Evolutionary conservation across 2,797 vertebrate species (phyloP).

Genomic region (Pteronotus mesoamericanus): DNA sequence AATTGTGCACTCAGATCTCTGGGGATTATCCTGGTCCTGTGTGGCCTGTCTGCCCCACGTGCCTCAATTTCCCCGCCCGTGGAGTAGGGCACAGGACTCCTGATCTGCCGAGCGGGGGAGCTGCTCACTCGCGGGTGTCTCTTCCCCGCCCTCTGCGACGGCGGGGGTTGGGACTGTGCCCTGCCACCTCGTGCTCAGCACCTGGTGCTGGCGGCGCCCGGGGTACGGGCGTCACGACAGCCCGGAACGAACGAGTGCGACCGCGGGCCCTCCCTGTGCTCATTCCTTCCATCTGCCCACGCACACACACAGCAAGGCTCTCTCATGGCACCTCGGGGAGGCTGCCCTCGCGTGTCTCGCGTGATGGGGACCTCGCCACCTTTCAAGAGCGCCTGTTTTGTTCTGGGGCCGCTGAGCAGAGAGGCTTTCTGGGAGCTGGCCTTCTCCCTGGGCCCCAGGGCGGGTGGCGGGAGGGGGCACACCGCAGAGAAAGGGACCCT

Average conservation of each 20-base stretch:
- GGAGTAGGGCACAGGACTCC: not conserved
- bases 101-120: no score
- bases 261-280: not conserved
- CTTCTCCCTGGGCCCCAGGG: not conserved
- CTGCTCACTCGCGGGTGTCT: rapidly evolving
- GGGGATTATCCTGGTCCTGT: not conserved
- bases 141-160: rapidly evolving
- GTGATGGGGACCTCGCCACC: not conserved
- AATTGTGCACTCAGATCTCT: not conserved
- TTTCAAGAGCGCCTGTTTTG: rapidly evolving
- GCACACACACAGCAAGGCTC: not conserved
- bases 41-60: not conserved
- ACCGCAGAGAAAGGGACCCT: not conserved
- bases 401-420: not conserved
- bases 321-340: not conserved
- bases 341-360: rapidly evolving
- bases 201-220: rapidly evolving
- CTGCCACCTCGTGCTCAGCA: rapidly evolving
- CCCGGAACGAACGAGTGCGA: not conserved
- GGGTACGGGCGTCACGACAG: rapidly evolving
- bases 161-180: rapidly evolving
- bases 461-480: rapidly evolving
- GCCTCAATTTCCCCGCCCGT: no score
- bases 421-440: not conserved
- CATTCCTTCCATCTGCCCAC: rapidly evolving